Evolutionary conservation across 2,113 vertebrate genomes (phyloP).

Genomic region (Platycercus adscitus): DNA sequence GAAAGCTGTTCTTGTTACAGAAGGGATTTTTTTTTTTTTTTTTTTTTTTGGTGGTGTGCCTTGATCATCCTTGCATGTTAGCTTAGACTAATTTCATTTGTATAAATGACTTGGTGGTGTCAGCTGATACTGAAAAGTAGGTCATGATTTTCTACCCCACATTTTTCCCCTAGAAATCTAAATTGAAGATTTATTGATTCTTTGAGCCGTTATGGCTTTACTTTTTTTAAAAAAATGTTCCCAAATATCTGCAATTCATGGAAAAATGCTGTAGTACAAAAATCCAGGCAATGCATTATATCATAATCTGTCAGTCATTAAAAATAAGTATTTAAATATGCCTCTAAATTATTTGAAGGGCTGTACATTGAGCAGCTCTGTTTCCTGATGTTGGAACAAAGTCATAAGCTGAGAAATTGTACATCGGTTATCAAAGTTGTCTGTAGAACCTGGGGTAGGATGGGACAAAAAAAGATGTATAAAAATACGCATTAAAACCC

Average conservation of each 20-base stretch:
- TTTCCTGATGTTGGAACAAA: background rate
- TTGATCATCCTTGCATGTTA: background rate
- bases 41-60: background rate
- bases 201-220: background rate
- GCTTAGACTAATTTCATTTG: background rate
- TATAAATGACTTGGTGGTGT: background rate
- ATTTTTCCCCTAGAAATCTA: background rate
- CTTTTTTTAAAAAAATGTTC: background rate
- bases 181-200: background rate
- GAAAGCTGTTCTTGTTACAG: background rate
- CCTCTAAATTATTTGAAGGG: background rate
- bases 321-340: background rate
- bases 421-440: background rate
- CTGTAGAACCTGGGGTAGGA: background rate
- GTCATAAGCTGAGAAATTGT: background rate
- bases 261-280: background rate
- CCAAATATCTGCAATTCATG: background rate
- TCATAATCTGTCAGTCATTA: background rate
- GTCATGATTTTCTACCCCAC: background rate
- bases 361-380: background rate
- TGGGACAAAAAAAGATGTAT: background rate
- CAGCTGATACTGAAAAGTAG: background rate
- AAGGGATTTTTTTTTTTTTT: background rate
- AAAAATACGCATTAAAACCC: background rate
- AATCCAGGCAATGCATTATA: background rate